Base-by-base conservation (phyloP, 2,797 vertebrate genomes). In the Poeciliopsis gracilis region DNA sequence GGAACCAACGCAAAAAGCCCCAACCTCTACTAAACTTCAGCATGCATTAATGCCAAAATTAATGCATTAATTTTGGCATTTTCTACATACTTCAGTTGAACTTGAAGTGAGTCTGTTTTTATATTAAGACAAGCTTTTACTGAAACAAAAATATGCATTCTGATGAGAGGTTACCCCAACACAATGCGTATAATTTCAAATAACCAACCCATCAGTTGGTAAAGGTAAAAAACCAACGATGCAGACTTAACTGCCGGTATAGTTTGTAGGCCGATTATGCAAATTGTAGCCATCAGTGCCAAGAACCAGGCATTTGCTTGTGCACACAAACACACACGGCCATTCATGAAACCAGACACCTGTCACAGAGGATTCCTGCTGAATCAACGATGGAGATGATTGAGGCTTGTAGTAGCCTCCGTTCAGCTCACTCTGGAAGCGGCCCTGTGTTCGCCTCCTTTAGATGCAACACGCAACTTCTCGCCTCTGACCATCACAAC, bases 301-400 rank as follows among this genome's bases (percentile, higher is more conserved):
- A 84, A 45, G 33, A 28, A 80, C 80, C 78, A 77, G 69, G 69
- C 51, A 76, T 83, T 74, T 72, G 84, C 72, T 51, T 36, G 36
- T 57, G 75, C 77, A 77, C 55, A 67, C 66, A 84, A 53, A 76
- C 77, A 88, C 61, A 84, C 77, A 89, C 28, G 83, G 75, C 77
- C 86, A 90, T 86, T 87, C 79, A 89, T 72, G 87, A 83, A 86
- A 80, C 23, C 73, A 0, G 70, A 89, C 86, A 90, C 86, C 85
- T 84, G 86, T 83, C 84, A 81, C 41, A 45, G 79, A 63, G 84
- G 73, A 83, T 72, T 83, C 41, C 80, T 45, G 71, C 77, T 81
- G 83, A 87, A 87, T 88, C 76, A 72, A 82, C 78, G 80, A 82
- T 13, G 18, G 41, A 10, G 59, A 87, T 85, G 76, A 85, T 74